phyloP scores from a whole-genome alignment of 2,797 vertebrate genomes.

The Apogon hyalosoma region DNA sequence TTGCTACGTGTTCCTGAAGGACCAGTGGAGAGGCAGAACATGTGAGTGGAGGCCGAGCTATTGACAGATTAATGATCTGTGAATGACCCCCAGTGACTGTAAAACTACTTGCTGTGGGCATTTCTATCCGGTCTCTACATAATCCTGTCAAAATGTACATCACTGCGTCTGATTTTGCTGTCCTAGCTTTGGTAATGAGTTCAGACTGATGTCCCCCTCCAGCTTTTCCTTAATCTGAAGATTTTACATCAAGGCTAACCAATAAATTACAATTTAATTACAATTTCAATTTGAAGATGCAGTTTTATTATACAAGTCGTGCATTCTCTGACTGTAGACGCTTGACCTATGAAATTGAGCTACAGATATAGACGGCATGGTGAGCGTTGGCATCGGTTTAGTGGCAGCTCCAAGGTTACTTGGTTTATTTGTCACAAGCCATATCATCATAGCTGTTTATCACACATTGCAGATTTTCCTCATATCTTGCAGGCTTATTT shows the following conservation, averaged over 20 bases:
- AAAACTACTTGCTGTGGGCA: background rate
- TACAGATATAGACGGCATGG: too few relatives aligned
- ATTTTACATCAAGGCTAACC: background rate
- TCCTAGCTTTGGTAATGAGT: constrained; percentile 4
- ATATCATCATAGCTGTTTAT: too few relatives aligned
- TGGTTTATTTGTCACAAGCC: too few relatives aligned
- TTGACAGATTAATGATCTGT: constrained; percentile 23
- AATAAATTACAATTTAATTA: too few relatives aligned
- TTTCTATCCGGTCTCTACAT: background rate
- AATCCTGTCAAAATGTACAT: background rate
- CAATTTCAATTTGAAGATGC: too few relatives aligned
- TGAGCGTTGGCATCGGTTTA: too few relatives aligned
- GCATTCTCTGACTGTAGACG: too few relatives aligned
- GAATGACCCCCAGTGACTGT: constrained; percentile 2
- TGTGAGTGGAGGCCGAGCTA: background rate
- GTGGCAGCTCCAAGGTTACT: too few relatives aligned
- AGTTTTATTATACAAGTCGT: too few relatives aligned
- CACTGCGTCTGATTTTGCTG: background rate
- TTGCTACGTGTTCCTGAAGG: background rate
- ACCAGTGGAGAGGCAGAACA: background rate
- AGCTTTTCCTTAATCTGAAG: constrained; percentile 5
- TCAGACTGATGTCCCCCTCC: background rate
- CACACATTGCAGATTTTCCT: too few relatives aligned
- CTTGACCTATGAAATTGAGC: too few relatives aligned
- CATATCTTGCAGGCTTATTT: too few relatives aligned